Conservation (phyloP, 1,140 invertebrate species). For the Aporrectodea caliginosa region DNA sequence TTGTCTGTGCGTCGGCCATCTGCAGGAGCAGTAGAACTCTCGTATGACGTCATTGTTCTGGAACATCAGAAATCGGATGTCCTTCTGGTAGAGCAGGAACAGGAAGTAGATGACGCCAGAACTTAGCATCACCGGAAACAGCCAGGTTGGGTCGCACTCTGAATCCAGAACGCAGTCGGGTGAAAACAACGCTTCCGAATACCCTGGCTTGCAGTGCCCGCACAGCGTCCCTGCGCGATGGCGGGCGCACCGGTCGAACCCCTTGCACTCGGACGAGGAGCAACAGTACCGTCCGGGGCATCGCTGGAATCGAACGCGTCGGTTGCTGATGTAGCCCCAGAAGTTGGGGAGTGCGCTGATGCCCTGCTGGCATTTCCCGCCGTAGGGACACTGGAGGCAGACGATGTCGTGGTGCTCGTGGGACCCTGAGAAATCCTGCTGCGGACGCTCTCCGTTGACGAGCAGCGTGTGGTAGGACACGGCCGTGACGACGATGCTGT, state of each 20-base stretch:
- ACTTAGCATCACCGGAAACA: slow-evolving; percentile 8
- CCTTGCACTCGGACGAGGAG: neutral
- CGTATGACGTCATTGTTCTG: neutral
- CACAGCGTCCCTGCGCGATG: slow-evolving; percentile 22
- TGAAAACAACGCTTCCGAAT: slow-evolving; percentile 22
- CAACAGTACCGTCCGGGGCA: slow-evolving; percentile 28
- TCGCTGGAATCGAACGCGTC: slow-evolving; percentile 18
- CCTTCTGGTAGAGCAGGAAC: slow-evolving; percentile 27
- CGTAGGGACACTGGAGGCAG: slow-evolving; percentile 27
- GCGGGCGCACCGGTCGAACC: slow-evolving; percentile 12
- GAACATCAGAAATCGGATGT: slow-evolving; percentile 21
- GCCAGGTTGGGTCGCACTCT: slow-evolving; percentile 17
- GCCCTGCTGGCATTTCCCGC: slow-evolving; percentile 16
- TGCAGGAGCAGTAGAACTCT: neutral
- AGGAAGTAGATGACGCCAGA: slow-evolving; percentile 21
- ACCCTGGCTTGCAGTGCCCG: slow-evolving; percentile 15
- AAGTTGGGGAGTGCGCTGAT: slow-evolving; percentile 31
- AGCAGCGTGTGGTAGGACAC: slow-evolving; percentile 27
- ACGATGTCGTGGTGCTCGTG: slow-evolving; percentile 18
- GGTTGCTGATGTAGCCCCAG: slow-evolving; percentile 24
- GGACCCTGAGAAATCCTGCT: neutral
- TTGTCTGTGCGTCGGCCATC: neutral
- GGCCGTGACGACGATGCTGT: slow-evolving; percentile 13
- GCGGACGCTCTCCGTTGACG: slow-evolving; percentile 19
- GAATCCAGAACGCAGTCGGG: slow-evolving; percentile 15